Evolutionary conservation across 2,797 vertebrate genomes (phyloP).

Genomic region (Galagoides demidoff): DNA sequence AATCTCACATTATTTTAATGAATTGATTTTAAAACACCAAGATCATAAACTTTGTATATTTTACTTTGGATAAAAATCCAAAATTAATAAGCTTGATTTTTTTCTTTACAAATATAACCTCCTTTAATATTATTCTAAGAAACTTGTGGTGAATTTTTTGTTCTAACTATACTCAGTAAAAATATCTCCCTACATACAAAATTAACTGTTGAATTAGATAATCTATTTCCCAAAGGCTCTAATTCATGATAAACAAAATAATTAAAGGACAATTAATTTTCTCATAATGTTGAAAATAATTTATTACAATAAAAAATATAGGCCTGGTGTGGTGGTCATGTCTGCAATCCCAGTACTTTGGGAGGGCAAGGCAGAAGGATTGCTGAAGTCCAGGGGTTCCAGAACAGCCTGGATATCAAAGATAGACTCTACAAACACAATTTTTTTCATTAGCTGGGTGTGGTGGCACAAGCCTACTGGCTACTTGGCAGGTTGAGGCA

Average conservation of each 20-base stretch:
- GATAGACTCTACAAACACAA: background rate
- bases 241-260: slow-evolving; percentile 33
- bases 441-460: background rate
- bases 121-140: slow-evolving; percentile 32
- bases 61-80: background rate
- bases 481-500: background rate
- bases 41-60: background rate
- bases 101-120: background rate
- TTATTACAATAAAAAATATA: background rate
- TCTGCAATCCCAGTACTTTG: background rate
- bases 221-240: background rate
- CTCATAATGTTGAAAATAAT: background rate
- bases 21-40: background rate
- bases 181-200: background rate
- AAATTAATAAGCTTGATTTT: background rate
- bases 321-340: background rate
- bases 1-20: background rate
- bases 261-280: slow-evolving; percentile 14
- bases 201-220: slow-evolving; percentile 6
- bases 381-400: background rate
- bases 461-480: background rate
- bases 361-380: background rate
- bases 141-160: background rate
- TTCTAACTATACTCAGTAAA: background rate
- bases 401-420: background rate